phyloP scores from a whole-genome alignment of 2,797 vertebrate species.

The Sylvilagus floridanus region DNA sequence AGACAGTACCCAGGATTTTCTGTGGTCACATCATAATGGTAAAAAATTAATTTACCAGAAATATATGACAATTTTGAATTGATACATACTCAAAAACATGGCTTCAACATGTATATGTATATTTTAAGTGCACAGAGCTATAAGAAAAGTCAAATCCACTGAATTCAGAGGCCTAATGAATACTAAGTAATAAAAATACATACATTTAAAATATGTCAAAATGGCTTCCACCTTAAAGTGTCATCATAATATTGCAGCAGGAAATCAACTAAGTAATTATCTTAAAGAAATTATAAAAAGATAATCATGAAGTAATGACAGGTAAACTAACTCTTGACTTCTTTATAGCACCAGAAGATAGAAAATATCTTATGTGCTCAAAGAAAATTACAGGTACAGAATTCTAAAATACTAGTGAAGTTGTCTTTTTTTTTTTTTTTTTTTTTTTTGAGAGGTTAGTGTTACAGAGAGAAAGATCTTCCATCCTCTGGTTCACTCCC shows the following conservation, averaged over 20 bases:
- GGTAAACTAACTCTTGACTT: background rate
- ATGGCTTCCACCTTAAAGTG: background rate
- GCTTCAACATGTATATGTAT: background rate
- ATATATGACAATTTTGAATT: background rate
- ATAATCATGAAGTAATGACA: background rate
- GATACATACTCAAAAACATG: background rate
- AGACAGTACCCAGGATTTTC: slow-evolving; percentile 9
- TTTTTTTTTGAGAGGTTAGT: no score
- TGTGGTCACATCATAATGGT: background rate
- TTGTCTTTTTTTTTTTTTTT: no score
- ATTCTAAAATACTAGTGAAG: background rate
- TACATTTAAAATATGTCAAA: slow-evolving; percentile 3
- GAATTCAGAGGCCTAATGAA: background rate
- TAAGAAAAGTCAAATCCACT: background rate
- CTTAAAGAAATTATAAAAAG: background rate
- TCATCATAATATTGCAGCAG: background rate
- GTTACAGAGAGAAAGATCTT: no score
- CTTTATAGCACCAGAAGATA: background rate
- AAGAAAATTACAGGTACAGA: background rate
- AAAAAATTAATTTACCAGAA: background rate
- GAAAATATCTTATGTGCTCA: background rate
- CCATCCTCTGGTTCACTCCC: no score
- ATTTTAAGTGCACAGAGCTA: background rate
- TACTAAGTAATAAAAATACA: background rate
- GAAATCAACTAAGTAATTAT: slow-evolving; percentile 13